phyloP scores from a whole-genome alignment of 2,888 invertebrate genomes.

The Rhagium mordax region DNA sequence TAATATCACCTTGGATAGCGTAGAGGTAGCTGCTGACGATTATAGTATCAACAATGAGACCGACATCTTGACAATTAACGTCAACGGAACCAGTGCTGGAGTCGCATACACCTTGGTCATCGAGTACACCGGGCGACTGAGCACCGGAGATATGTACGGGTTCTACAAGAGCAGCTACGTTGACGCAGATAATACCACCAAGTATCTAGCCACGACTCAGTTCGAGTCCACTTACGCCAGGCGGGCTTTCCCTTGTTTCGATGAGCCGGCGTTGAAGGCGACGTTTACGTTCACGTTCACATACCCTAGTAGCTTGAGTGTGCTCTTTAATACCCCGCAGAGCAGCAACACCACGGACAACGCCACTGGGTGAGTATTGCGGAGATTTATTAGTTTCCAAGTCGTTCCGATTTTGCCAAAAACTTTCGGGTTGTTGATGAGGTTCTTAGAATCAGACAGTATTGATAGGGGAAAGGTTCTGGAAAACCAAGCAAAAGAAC shows the following conservation, averaged over 20 bases:
- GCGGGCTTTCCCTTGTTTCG: constrained; percentile 52
- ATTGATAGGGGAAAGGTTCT: too few species aligned
- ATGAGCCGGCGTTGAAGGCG: constrained; percentile 54
- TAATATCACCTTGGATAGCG: background rate
- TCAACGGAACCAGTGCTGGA: background rate
- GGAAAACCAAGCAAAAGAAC: too few species aligned
- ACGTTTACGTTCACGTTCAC: constrained; percentile 46
- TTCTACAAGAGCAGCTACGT: constrained; percentile 52
- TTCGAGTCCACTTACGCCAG: constrained; percentile 50
- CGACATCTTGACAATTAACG: constrained; percentile 12
- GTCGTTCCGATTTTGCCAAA: too few species aligned
- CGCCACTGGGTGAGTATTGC: background rate
- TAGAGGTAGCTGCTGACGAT: background rate
- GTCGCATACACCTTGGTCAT: constrained; percentile 22
- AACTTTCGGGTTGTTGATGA: too few species aligned
- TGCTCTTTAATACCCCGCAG: constrained; percentile 48
- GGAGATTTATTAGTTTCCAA: background rate
- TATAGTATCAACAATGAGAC: constrained; percentile 17
- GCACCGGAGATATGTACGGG: constrained; percentile 49
- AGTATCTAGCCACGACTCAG: constrained; percentile 52
- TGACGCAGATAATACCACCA: constrained; percentile 24
- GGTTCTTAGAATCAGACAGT: too few species aligned
- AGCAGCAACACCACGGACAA: background rate
- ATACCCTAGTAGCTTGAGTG: constrained; percentile 68
- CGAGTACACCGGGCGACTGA: constrained; percentile 34